Percentiles rank a stretch among this genome's conserved stretches.
These are phyloP conservation scores for Mactromeris polynyma DNA, from an alignment of 2,888 invertebrate genomes.

Conservation along the genomic window DNA sequence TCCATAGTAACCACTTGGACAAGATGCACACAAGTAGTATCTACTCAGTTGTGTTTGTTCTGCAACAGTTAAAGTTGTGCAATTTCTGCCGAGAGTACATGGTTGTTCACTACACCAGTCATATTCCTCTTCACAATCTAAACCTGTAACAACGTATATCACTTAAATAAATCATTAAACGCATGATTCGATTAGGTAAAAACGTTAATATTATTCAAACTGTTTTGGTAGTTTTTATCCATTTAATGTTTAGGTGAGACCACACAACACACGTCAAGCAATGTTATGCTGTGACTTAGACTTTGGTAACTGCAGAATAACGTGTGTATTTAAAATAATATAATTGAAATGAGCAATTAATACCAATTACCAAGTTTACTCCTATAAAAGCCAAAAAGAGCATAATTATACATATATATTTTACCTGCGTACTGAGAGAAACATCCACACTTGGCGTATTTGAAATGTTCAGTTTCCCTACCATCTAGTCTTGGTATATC, in stretches of 20 bases:
- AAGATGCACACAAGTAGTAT: conserved; percentile 53
- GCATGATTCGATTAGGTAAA: no score
- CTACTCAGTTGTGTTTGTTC: conserved; percentile 27
- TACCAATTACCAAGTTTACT: no score
- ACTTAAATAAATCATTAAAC: no score
- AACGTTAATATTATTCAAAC: no score
- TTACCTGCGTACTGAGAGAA: conserved; percentile 65
- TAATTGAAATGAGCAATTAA: no score
- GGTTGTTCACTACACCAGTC: conserved; percentile 70
- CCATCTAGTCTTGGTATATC: conserved; percentile 1
- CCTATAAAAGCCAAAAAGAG: background rate
- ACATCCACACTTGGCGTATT: conserved; percentile 47
- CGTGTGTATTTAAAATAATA: no score
- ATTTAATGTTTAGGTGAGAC: no score
- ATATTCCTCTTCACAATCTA: conserved; percentile 68
- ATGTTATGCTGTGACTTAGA: no score
- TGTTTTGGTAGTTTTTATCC: no score
- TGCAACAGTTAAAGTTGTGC: conserved; percentile 62
- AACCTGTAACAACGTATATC: conserved; percentile 64
- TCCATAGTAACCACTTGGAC: conserved; percentile 65
- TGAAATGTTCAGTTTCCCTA: conserved; percentile 37
- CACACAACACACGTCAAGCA: no score
- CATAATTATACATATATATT: background rate
- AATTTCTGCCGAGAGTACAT: conserved; percentile 68
- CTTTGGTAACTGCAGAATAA: no score